Percentiles rank a stretch among this genome's conserved stretches.
Evolutionary conservation across 1,140 invertebrate genomes (phyloP).

Genomic region (Bombus pyrosoma): DNA sequence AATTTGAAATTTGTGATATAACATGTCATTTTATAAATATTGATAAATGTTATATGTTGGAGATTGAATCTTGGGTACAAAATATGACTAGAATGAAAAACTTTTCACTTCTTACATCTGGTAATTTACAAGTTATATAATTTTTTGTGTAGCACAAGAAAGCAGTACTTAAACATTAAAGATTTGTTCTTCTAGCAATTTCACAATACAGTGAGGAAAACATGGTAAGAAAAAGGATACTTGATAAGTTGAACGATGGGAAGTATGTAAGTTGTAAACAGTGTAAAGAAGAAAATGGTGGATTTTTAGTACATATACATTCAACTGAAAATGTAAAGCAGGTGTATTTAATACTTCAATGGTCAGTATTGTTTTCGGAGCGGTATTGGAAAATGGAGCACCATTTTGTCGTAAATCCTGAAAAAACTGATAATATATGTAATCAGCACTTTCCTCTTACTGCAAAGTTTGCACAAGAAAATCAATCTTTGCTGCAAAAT

Average conservation of each 20-base stretch:
- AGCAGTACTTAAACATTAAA: not conserved
- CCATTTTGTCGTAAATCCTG: conserved; percentile 48
- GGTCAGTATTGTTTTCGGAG: conserved; percentile 55
- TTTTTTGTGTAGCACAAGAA: not conserved
- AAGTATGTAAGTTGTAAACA: conserved; percentile 43
- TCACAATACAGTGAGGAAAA: conserved; percentile 56
- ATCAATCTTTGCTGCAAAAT: conserved; percentile 34
- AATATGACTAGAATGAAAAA: conserved; percentile 53
- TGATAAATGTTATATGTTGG: conserved; percentile 42
- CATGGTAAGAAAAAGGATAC: conserved; percentile 35
- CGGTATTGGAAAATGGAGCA: conserved; percentile 43
- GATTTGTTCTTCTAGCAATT: conserved; percentile 50
- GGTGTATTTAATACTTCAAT: conserved; percentile 52
- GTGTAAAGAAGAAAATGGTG: conserved; percentile 37
- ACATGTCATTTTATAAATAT: conserved; percentile 55
- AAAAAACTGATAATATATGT: conserved; percentile 47
- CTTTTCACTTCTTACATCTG: conserved; percentile 65
- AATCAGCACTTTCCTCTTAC: not conserved
- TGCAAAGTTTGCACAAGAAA: conserved; percentile 41
- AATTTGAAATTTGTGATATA: conserved; percentile 56
- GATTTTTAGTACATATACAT: conserved; percentile 48
- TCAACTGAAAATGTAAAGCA: conserved; percentile 20
- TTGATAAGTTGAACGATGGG: conserved; percentile 25
- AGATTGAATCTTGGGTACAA: conserved; percentile 59
- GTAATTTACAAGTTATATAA: conserved; percentile 42